These are phyloP conservation scores for Melanophora roralis DNA, from an alignment of 2,888 invertebrate genomes.

Conservation along the genomic window DNA sequence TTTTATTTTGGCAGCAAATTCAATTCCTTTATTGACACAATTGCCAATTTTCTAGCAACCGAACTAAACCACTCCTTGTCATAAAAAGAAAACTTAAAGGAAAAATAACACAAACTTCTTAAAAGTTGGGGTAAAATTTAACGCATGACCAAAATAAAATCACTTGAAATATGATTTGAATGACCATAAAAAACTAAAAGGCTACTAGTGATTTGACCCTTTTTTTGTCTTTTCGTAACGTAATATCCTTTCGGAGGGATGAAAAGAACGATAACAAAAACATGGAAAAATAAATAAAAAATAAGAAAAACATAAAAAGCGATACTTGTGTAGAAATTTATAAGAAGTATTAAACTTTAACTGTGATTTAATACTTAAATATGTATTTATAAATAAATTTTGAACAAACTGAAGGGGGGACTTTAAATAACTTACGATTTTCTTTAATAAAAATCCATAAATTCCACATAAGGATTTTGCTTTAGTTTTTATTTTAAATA, in stretches of 20 bases:
- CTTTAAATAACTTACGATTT: no score
- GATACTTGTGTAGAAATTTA: not conserved
- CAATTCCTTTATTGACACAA: constrained; percentile 56
- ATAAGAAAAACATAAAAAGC: not conserved
- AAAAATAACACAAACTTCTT: not conserved
- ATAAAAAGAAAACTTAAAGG: constrained; percentile 8
- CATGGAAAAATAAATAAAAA: not conserved
- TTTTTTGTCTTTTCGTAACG: no score
- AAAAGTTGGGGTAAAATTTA: constrained; percentile 23
- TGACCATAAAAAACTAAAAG: constrained; percentile 48
- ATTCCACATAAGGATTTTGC: not conserved
- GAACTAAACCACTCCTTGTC: constrained; percentile 35
- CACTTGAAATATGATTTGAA: constrained; percentile 47
- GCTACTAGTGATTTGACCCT: not conserved
- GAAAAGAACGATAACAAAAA: not conserved
- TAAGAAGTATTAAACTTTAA: not conserved
- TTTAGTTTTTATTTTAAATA: not conserved
- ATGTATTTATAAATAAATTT: constrained; percentile 28
- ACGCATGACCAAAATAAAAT: constrained; percentile 18
- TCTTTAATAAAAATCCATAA: constrained; percentile 9
- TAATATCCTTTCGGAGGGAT: not conserved
- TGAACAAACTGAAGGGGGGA: no score
- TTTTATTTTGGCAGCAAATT: constrained; percentile 27
- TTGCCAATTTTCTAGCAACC: constrained; percentile 37
- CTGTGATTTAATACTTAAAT: constrained; percentile 20